Evolutionary conservation across 2,113 vertebrate genomes (phyloP).

Genomic region (Halcyon senegalensis): DNA sequence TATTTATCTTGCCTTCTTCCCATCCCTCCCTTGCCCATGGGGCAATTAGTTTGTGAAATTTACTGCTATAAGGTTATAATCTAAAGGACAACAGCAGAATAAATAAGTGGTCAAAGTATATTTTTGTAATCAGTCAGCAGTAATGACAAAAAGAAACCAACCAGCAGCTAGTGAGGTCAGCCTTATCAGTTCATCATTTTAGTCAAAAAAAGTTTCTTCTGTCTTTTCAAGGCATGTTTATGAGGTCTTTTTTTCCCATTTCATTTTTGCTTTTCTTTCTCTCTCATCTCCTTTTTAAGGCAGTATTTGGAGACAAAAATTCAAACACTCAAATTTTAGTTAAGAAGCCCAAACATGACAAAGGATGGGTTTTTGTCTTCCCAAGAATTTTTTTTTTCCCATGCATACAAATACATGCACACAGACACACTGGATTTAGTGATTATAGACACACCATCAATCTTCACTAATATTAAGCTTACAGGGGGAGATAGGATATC

Average conservation of each 20-base stretch:
- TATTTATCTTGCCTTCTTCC: background rate
- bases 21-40: too few relatives aligned
- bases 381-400: background rate
- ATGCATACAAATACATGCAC: too few relatives aligned
- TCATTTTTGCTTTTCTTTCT: background rate
- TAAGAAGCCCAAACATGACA: background rate
- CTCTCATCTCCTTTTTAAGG: background rate
- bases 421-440: background rate
- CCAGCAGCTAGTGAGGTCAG: background rate
- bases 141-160: background rate
- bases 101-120: background rate
- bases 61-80: background rate
- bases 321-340: background rate
- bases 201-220: background rate
- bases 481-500: rapidly evolving
- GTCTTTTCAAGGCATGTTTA: background rate
- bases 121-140: background rate
- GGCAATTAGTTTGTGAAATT: background rate
- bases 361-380: background rate
- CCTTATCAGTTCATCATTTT: background rate
- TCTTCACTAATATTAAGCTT: background rate
- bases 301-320: background rate
- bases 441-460: background rate
- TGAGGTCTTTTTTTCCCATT: background rate
- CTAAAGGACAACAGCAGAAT: background rate